Evolutionary conservation across 2,113 vertebrate genomes (phyloP), one percentile per base, ranked within the genome.

Genomic region (Mobula birostris): DNA sequence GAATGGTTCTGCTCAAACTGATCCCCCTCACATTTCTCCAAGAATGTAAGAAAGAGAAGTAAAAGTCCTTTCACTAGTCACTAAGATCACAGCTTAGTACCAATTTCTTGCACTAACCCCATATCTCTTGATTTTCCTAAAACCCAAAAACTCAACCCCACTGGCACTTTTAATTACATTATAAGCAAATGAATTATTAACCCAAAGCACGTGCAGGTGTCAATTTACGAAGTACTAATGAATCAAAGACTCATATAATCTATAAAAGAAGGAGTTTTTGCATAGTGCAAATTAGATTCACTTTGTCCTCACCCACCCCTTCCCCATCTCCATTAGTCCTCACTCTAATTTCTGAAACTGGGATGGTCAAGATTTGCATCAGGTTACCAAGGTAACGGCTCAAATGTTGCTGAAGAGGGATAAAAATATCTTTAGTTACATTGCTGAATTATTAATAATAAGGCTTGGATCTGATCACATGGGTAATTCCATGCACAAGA

Each of bases 381-480:
- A 94, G 90, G 91, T 94, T 94, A 94, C 83, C 78, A 11, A 66
- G 82, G 82, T 94, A 94, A 32, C 0, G 1, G 85, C 94, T 87
- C 95, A 2, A 0, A 29, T 56, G 2, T 90, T 63, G 32, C 94
- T 94, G 21, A 94, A 94, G 5, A 61, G 94, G 94, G 70, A 72
- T 56, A 74, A 93, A 93, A 74, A 93, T 27, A 70, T 94, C 95
- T 74, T n/a, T 40, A 12, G 40, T 94, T 95, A 14, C 72, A 94
- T 77, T 95, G 40, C 94, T 94, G 66, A 91, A 94, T 94, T 94
- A 95, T 94, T 94, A 80, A 94, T 29, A 17, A 85, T 0, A 61
- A 7, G 88, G 48, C 80, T 76, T 48, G 94, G 76, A 76, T 95
- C 72, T 94, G 94, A 92, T 95, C 96, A 94, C 94, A 95, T 95